Evolutionary conservation across 2,113 vertebrate species (phyloP).

Genomic region (Grammomys dolichurus): DNA sequence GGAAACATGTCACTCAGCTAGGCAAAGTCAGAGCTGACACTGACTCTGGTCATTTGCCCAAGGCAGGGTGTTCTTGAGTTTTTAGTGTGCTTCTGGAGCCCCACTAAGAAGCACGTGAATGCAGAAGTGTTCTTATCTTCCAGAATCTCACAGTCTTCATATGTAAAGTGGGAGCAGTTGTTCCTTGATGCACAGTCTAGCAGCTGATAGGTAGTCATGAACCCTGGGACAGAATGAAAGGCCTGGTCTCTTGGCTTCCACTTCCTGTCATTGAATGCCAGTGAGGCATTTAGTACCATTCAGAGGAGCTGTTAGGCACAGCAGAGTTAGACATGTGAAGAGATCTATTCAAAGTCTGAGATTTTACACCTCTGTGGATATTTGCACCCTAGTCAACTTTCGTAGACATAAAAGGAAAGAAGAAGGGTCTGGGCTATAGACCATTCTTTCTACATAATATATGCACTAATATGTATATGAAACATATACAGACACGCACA

Average conservation of each 20-base stretch:
- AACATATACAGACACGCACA: background rate
- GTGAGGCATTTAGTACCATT: background rate
- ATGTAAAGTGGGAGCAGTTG: background rate
- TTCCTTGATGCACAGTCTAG: fast-evolving
- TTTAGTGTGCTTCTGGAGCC: background rate
- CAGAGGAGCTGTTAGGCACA: fast-evolving
- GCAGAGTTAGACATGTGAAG: fast-evolving
- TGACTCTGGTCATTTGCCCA: too few relatives aligned
- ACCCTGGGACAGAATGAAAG: fast-evolving
- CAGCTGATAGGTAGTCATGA: fast-evolving
- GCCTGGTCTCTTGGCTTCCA: fast-evolving
- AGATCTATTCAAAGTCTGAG: background rate
- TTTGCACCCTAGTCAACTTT: fast-evolving
- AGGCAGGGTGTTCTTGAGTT: background rate
- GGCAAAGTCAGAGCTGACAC: background rate
- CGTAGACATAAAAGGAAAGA: background rate
- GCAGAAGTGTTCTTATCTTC: fast-evolving
- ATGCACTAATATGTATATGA: background rate
- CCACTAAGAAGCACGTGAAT: fast-evolving
- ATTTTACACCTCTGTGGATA: background rate
- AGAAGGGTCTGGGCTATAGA: background rate
- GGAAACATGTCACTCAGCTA: too few relatives aligned
- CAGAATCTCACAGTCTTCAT: background rate
- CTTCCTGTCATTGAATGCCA: too few relatives aligned
- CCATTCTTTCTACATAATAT: background rate